Evolutionary conservation across 2,888 invertebrate species (phyloP), one percentile per base, ranked within the genome.

Genomic region (Lasius platythorax): DNA sequence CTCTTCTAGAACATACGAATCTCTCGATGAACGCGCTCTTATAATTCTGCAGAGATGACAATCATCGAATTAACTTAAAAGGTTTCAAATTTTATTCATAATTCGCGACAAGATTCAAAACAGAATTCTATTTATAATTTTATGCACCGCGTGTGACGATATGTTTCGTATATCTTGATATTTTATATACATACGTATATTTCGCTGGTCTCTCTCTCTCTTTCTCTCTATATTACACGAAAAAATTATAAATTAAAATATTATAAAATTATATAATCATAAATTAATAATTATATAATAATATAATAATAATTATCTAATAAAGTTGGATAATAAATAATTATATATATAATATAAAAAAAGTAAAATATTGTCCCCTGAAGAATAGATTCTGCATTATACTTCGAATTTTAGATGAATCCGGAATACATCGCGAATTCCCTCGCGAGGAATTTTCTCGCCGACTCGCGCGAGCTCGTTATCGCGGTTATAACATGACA

Each of bases 11-110:
- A 23, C 0, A 84, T 85, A 83, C 68, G 28, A 58, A 53, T 61
- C 40, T 75, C 67, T 84, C 66, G 61, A 46, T n/a, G 37, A 76
- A 64, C 82, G 40, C 58, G 82, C 68, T 88, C 75, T 78, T 84
- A 81, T 84, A 81, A 87, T 85, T 61, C 85, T 43, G 70, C 66
- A 30, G 64, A 23, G 23, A 23, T 23, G 23, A 23, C 23, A 23
- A 23, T 23, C 23, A 23, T 23, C 23, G 23, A 23, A 23, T 23
- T 23, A 23, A 23, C 73, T 33, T 33, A 18, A 50, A 18, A 50
- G 18, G 0, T 6, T 50, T 50, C 18, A 50, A 6, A 50, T 1
- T 3, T 15, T 1, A 46, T 50, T 50, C 0, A 1, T 50, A 50
- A 18, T 18, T 50, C 6, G 4, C 50, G 18, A 50, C 46, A 15